phyloP scores from a whole-genome alignment of 1,140 invertebrate genomes.

The Atta texana region DNA sequence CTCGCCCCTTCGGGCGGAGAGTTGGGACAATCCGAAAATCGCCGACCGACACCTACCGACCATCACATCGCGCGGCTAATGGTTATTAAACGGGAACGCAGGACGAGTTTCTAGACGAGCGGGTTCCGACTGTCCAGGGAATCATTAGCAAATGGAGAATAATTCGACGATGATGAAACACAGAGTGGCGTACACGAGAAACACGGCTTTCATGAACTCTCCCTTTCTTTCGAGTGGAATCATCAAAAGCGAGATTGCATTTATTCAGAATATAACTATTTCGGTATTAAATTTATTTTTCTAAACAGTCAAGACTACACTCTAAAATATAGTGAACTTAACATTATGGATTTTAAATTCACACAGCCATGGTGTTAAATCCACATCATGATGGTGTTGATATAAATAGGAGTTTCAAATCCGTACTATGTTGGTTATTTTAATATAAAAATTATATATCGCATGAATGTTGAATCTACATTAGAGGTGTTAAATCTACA shows the following conservation, averaged over 20 bases:
- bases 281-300: neutral
- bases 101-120: conserved; percentile 49
- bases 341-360: too few species aligned
- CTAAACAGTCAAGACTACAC: neutral
- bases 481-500: too few species aligned
- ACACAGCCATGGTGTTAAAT: too few species aligned
- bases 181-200: neutral
- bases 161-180: conserved; percentile 38
- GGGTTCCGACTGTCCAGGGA: conserved; percentile 5
- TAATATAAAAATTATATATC: too few species aligned
- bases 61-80: conserved; percentile 74
- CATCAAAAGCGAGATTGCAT: neutral
- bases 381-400: too few species aligned
- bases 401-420: too few species aligned
- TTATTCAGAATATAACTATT: too few species aligned
- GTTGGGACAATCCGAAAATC: conserved; percentile 57
- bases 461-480: too few species aligned
- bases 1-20: conserved; percentile 64
- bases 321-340: too few species aligned
- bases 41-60: conserved; percentile 37
- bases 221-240: neutral
- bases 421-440: too few species aligned
- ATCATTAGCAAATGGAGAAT: conserved; percentile 64
- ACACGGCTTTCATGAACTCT: neutral
- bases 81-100: conserved; percentile 80